These are phyloP conservation scores for Notodonta ziczac DNA, from an alignment of 2,888 invertebrate species.

Conservation along the genomic window DNA sequence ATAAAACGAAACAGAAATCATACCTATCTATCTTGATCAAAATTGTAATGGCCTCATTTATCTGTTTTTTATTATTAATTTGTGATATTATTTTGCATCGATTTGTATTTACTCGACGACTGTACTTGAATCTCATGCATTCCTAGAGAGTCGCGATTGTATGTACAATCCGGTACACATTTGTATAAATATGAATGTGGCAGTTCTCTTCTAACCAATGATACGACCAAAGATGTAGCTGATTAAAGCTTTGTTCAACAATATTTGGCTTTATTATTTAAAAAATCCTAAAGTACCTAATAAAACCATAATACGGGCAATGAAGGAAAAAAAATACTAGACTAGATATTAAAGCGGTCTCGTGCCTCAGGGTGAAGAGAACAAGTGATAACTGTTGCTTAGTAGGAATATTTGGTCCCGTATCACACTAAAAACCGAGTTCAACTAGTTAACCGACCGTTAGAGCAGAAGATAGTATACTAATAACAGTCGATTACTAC, in stretches of 20 bases:
- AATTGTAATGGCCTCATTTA: too few relatives aligned
- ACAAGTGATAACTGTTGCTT: too few relatives aligned
- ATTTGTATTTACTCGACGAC: conserved; percentile 38
- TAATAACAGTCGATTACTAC: too few relatives aligned
- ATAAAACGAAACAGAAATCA: too few relatives aligned
- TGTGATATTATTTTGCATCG: not conserved
- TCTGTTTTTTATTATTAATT: conserved; percentile 16
- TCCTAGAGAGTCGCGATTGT: conserved; percentile 54
- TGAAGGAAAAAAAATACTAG: too few relatives aligned
- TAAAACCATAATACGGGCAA: not conserved
- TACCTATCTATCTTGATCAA: too few relatives aligned
- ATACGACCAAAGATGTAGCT: conserved; percentile 88
- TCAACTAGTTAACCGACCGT: too few relatives aligned
- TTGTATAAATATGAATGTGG: conserved; percentile 59
- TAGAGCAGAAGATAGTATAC: too few relatives aligned
- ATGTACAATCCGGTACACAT: conserved; percentile 35
- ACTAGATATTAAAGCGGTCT: too few relatives aligned
- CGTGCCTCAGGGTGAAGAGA: too few relatives aligned
- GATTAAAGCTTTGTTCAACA: conserved; percentile 80
- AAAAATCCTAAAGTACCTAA: not conserved
- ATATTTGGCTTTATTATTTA: conserved; percentile 46
- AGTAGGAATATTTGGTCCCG: too few relatives aligned
- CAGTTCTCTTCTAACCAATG: conserved; percentile 84
- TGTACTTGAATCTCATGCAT: conserved; percentile 58
- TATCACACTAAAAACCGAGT: too few relatives aligned